Evolutionary conservation across 2,888 invertebrate species (phyloP).

Genomic region (Callinectes sapidus): DNA sequence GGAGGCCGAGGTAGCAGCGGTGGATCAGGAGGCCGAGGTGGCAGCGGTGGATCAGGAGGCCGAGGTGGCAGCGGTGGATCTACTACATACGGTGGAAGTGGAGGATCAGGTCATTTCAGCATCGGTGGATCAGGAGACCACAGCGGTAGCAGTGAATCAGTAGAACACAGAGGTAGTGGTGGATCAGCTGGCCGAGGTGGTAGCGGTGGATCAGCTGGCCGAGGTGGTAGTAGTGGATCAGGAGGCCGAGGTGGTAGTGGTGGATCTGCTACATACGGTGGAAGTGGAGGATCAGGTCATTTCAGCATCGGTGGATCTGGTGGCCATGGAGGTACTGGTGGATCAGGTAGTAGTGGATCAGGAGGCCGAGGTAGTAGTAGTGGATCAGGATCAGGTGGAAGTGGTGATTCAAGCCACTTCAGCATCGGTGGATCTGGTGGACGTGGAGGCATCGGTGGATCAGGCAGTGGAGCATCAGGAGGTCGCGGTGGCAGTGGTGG

Average conservation of each 20-base stretch:
- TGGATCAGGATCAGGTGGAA: slow-evolving; percentile 17
- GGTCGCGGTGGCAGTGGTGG: slow-evolving; percentile 42
- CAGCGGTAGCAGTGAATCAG: not conserved
- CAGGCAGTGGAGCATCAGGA: slow-evolving; percentile 12
- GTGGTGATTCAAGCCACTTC: slow-evolving; percentile 7
- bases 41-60: not conserved
- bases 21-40: not conserved
- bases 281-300: slow-evolving; percentile 5
- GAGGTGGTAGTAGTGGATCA: not conserved
- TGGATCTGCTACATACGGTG: no score
- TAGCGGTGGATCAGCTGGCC: not conserved
- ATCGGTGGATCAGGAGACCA: slow-evolving; percentile 16
- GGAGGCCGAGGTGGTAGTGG: slow-evolving; percentile 31
- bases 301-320: not conserved
- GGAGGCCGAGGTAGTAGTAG: slow-evolving; percentile 28
- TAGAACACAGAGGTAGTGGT: not conserved
- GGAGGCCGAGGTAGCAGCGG: slow-evolving; percentile 10
- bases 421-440: slow-evolving; percentile 2
- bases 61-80: not conserved
- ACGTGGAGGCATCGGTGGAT: slow-evolving; percentile 38
- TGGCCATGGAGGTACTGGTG: not conserved
- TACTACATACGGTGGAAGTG: not conserved
- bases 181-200: slow-evolving; percentile 32
- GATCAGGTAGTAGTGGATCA: slow-evolving; percentile 22
- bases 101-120: slow-evolving; percentile 23